A percentile compares a stretch with the other conserved stretches of the same genome.
Conservation (phyloP, 2,888 invertebrate genomes). For the Callinectes sapidus region DNA sequence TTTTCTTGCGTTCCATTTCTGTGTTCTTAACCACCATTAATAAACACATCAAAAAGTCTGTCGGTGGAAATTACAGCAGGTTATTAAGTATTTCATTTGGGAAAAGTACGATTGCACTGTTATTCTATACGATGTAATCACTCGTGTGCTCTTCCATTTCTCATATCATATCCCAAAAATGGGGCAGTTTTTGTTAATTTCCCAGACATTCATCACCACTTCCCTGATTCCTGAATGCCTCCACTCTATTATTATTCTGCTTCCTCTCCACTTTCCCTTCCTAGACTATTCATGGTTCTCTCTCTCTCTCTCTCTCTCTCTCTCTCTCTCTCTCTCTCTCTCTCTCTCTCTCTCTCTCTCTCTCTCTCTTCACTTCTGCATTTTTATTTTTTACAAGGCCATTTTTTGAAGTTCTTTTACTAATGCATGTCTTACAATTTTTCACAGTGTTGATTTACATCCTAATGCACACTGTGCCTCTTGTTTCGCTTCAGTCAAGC, state of each 20-base stretch:
- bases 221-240: background rate
- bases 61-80: no score
- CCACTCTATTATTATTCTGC: background rate
- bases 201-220: background rate
- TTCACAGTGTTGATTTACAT: background rate
- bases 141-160: background rate
- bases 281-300: background rate
- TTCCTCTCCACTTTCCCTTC: background rate
- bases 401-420: background rate
- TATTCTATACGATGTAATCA: background rate
- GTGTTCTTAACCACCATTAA: no score
- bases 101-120: background rate
- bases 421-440: background rate
- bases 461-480: background rate
- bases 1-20: no score
- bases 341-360: conserved; percentile 25
- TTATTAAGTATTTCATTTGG: background rate
- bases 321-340: conserved; percentile 11
- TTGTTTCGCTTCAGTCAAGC: conserved; percentile 16
- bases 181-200: background rate
- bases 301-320: background rate
- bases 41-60: no score
- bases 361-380: background rate
- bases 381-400: background rate
- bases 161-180: background rate